A percentile compares a stretch with the other conserved stretches of the same genome.
Conservation (phyloP, 2,797 vertebrate genomes). For the Sternotherus odoratus region DNA sequence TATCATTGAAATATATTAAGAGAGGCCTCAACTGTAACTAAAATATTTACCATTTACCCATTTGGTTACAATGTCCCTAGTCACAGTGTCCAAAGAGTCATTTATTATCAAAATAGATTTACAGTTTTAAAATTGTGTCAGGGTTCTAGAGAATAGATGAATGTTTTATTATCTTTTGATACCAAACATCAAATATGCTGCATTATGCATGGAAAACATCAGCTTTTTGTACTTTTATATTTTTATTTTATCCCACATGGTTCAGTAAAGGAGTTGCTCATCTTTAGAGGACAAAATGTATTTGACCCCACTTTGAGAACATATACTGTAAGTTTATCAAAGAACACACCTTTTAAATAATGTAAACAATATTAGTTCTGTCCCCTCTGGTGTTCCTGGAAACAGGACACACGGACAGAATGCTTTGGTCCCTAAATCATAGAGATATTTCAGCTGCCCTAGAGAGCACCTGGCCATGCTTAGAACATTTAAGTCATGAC, state of each 20-base stretch:
- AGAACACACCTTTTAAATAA: constrained; percentile 74
- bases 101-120: constrained; percentile 60
- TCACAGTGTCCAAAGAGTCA: constrained; percentile 56
- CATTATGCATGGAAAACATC: constrained; percentile 28
- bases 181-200: background rate
- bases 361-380: constrained; percentile 72
- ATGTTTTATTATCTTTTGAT: constrained; percentile 24
- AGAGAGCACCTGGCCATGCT: constrained; percentile 82
- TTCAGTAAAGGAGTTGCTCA: background rate
- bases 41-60: constrained; percentile 73
- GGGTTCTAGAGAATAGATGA: constrained; percentile 56
- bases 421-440: constrained; percentile 71
- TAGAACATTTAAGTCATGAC: constrained; percentile 83
- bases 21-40: constrained; percentile 74
- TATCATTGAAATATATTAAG: constrained; percentile 72
- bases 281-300: constrained; percentile 69
- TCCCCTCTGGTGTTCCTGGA: constrained; percentile 79
- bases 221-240: constrained; percentile 34
- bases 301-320: constrained; percentile 65
- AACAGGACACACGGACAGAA: constrained; percentile 79
- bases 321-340: constrained; percentile 61
- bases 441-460: constrained; percentile 79
- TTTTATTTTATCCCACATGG: constrained; percentile 38
- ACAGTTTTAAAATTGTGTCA: constrained; percentile 32
- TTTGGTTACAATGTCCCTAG: constrained; percentile 69